A percentile compares a stretch with the other conserved stretches of the same genome.
Evolutionary conservation across 2,888 invertebrate genomes (phyloP).

Genomic region (Drosophila borealis): DNA sequence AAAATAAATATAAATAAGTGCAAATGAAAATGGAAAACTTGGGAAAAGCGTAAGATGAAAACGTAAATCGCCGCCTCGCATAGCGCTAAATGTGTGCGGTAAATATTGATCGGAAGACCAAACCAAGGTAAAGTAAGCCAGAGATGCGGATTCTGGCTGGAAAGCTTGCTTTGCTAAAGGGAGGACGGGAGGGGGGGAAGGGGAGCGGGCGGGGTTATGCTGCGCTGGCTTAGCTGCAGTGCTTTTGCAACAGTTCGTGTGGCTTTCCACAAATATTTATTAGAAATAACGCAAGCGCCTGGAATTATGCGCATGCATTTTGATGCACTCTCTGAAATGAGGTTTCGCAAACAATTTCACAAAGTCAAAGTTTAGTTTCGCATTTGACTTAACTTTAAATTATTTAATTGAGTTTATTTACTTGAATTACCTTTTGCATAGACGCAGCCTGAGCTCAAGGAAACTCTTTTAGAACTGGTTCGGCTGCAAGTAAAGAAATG

Average conservation of each 20-base stretch:
- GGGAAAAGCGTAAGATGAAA: constrained; percentile 60
- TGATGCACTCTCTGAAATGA: constrained; percentile 28
- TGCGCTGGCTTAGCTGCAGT: constrained; percentile 3
- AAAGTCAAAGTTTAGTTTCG: not conserved
- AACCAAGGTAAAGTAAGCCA: constrained; percentile 16
- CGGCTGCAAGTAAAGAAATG: constrained; percentile 10
- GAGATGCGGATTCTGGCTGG: constrained; percentile 7
- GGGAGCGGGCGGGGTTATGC: not conserved
- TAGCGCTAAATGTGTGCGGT: constrained; percentile 69
- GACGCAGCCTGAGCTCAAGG: not conserved
- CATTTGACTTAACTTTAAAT: not conserved
- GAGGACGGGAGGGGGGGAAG: not conserved
- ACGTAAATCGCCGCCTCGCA: constrained; percentile 63
- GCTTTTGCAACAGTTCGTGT: constrained; percentile 10
- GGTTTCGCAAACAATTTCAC: constrained; percentile 11
- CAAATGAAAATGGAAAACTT: constrained; percentile 67
- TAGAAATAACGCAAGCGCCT: constrained; percentile 37
- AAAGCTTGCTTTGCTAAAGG: not conserved
- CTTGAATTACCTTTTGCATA: constrained; percentile 29
- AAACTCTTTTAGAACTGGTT: constrained; percentile 24
- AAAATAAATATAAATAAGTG: constrained; percentile 77
- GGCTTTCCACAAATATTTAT: constrained; percentile 46
- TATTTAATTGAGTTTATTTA: not conserved
- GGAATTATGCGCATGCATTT: constrained; percentile 30
- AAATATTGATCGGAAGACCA: constrained; percentile 63